Base-by-base conservation (phyloP, 1,140 invertebrate species). In the Drosophila repletoides region DNA sequence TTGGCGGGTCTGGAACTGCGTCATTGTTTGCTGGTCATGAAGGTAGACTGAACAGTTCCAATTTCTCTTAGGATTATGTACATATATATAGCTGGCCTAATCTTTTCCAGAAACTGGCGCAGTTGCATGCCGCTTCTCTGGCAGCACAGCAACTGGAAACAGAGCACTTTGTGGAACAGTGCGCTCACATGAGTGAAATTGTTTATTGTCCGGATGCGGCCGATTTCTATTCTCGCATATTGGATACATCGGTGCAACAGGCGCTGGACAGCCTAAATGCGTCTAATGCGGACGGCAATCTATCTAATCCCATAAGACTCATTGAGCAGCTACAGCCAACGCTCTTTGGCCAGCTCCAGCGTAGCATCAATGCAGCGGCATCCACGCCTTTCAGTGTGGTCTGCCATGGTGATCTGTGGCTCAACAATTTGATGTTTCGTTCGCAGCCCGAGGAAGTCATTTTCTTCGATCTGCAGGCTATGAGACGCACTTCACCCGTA, bases 381-480 rank as follows among this genome's bases (percentile, higher is more conserved):
- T 31, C 48, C 2, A 69, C 77, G 0, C 65, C 67, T 0, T 56
- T 83, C 2, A 91, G 89, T 49, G 90, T 91, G 4, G 68, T 91
- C 29, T 87, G 86, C 22, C 91, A 91, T 48, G 90, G 91, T 5
- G 91, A 91, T 61, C 31, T 91, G 21, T 91, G 91, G 90, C 72
- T 90, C 0, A 90, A 90, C 55, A 91, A 91, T 63, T 80, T 91
- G 3, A 88, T 91, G 81, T 90, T 91, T 33, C 88, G 79, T 4
- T 59, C 65, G 0, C 77, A 71, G 9, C 75, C 64, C 9, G 74
- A 76, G 19, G 89, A 71, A 24, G 92, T 91, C 22, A 89, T 89
- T 24, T 84, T 93, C 5, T 88, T 93, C 14, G 92, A 93, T 58
- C 92, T 92, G 49, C 92, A 93, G 65, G 67, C 91, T 7, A 61